phyloP scores from a whole-genome alignment of 2,113 vertebrate genomes.

The Melanostigma gelatinosum region DNA sequence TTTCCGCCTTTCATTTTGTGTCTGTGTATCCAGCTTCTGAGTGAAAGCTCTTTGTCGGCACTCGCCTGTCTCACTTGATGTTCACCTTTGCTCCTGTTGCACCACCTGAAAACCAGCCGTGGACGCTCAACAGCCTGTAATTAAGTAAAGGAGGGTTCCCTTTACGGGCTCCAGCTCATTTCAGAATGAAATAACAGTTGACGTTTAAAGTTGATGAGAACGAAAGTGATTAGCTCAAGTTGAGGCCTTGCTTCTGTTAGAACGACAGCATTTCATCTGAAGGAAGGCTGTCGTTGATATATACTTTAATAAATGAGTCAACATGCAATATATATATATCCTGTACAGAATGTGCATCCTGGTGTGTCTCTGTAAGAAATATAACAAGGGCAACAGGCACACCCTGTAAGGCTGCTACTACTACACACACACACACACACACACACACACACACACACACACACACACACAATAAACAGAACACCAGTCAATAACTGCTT shows the following conservation, averaged over 20 bases:
- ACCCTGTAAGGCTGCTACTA: constrained; percentile 23
- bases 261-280: neutral
- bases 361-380: neutral
- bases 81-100: constrained; percentile 13
- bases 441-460: neutral
- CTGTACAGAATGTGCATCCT: neutral
- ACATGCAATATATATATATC: neutral
- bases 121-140: constrained; percentile 43
- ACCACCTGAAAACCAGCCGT: constrained; percentile 62
- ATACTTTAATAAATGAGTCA: neutral
- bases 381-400: constrained; percentile 12
- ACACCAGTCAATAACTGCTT: constrained; percentile 13
- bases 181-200: constrained; percentile 1
- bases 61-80: constrained; percentile 30
- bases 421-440: neutral
- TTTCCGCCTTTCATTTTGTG: neutral
- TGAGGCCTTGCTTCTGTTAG: neutral
- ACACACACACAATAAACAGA: neutral
- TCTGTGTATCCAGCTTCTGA: neutral
- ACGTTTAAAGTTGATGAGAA: neutral
- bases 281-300: neutral
- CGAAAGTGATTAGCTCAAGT: neutral
- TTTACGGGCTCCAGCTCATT: neutral
- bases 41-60: constrained; percentile 28
- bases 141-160: constrained; percentile 24